Percentiles rank a stretch among this genome's conserved stretches.
These are phyloP conservation scores for Cataglyphis altisquamis DNA, from an alignment of 2,888 invertebrate species.

Conservation along the genomic window DNA sequence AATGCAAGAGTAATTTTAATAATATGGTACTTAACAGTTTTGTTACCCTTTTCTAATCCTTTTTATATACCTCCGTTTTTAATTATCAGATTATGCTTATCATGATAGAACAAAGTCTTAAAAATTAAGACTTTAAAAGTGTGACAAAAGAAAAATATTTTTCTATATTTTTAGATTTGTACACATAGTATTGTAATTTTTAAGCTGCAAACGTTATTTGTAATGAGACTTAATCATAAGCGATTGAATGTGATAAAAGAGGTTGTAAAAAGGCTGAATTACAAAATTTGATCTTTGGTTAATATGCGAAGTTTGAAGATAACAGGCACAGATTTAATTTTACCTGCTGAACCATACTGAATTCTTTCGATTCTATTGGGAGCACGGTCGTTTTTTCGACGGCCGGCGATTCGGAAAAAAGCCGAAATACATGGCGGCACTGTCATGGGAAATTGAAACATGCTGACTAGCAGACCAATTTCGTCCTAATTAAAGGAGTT, in stretches of 20 bases:
- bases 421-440: constrained; percentile 70
- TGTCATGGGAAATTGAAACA: constrained; percentile 78
- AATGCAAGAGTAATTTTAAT: constrained; percentile 27
- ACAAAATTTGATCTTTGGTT: constrained; percentile 40
- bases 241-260: neutral
- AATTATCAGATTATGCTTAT: constrained; percentile 21
- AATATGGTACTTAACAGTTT: neutral
- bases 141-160: neutral
- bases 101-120: constrained; percentile 8
- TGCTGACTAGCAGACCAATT: constrained; percentile 68
- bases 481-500: constrained; percentile 75
- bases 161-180: neutral
- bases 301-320: constrained; percentile 31
- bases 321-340: constrained; percentile 47
- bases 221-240: neutral
- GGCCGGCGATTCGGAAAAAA: constrained; percentile 64
- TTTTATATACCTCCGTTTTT: constrained; percentile 8
- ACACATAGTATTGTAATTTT: neutral
- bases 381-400: constrained; percentile 50
- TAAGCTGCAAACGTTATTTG: neutral
- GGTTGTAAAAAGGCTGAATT: neutral
- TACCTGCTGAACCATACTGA: constrained; percentile 49
- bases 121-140: neutral
- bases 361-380: constrained; percentile 52
- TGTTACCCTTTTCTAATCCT: constrained; percentile 13